phyloP scores from a whole-genome alignment of 2,888 invertebrate species.

The Leptinotarsa peninsularis region DNA sequence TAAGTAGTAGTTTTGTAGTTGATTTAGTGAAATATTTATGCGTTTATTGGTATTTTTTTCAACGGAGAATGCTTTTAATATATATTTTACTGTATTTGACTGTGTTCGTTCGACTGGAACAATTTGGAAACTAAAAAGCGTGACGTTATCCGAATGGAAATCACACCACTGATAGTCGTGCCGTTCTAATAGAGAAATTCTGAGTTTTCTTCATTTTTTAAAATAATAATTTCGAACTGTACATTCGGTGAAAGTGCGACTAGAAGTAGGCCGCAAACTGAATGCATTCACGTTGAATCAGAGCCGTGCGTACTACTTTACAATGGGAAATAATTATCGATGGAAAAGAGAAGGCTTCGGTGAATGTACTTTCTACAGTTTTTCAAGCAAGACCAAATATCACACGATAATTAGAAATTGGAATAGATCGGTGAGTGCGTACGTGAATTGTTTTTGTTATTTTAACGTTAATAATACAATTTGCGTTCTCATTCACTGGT shows the following conservation, averaged over 20 bases:
- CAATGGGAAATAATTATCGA: conserved; percentile 7
- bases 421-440: neutral
- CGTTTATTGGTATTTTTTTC: no score
- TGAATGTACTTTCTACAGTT: conserved; percentile 14
- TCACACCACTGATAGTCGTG: conserved; percentile 1
- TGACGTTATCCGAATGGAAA: conserved; percentile 21
- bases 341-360: neutral
- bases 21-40: no score
- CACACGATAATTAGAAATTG: neutral
- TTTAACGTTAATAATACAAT: neutral
- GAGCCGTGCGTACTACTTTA: conserved; percentile 23
- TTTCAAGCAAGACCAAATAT: neutral
- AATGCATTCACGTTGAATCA: conserved; percentile 35
- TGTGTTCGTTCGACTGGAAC: neutral
- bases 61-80: neutral
- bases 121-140: conserved; percentile 21
- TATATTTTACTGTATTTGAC: neutral
- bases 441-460: neutral
- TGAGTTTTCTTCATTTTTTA: conserved; percentile 18
- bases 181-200: conserved; percentile 26
- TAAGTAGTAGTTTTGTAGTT: no score
- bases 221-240: conserved; percentile 20
- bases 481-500: no score
- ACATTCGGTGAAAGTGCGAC: conserved; percentile 45
- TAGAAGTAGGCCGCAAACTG: conserved; percentile 41